These are phyloP conservation scores for Danio choprae DNA, from an alignment of 2,797 vertebrate genomes.

Conservation along the genomic window DNA sequence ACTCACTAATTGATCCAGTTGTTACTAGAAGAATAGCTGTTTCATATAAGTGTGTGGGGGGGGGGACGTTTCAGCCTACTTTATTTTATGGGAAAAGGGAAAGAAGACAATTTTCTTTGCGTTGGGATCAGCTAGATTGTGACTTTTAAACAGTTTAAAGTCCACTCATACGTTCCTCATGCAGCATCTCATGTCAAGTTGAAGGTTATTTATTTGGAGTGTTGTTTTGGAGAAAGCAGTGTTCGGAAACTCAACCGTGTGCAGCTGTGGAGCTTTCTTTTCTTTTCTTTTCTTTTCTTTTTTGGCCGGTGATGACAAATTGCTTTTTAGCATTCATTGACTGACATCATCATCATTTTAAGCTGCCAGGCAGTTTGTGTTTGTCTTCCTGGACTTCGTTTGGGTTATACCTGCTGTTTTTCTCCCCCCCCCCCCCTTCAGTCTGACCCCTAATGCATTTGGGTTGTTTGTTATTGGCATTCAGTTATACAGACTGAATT, in stretches of 20 bases:
- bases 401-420: constrained; percentile 10
- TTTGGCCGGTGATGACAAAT: constrained; percentile 14
- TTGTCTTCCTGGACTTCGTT: constrained; percentile 19
- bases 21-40: too few species aligned
- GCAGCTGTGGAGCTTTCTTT: background rate
- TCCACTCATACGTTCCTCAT: background rate
- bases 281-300: too few species aligned
- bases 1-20: too few species aligned
- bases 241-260: background rate
- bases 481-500: constrained; percentile 29
- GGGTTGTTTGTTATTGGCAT: constrained; percentile 3
- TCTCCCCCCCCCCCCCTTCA: background rate
- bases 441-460: constrained; percentile 12
- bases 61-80: too few species aligned
- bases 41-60: too few species aligned
- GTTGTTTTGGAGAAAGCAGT: constrained; percentile 15
- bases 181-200: background rate
- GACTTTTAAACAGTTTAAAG: constrained; percentile 44
- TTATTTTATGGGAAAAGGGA: constrained; percentile 6
- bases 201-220: constrained; percentile 9
- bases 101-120: constrained; percentile 13
- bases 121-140: constrained; percentile 49
- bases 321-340: constrained; percentile 13
- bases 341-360: constrained; percentile 32
- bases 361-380: constrained; percentile 24